Base-by-base conservation (phyloP, 2,888 invertebrate species). In the Odontocerum albicorne region DNA sequence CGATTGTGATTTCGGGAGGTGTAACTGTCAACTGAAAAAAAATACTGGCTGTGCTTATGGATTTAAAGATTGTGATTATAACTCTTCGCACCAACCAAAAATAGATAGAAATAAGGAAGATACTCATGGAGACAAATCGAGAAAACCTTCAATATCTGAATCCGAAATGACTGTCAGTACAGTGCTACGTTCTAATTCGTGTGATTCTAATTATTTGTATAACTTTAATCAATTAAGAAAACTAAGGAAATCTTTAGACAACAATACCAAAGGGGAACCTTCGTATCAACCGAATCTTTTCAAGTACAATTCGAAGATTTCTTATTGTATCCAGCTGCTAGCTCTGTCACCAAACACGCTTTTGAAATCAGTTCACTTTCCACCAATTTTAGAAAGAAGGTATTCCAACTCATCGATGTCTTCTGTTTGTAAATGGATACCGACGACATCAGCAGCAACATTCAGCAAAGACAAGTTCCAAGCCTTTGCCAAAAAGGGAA, bases 401-500 rank as follows among this genome's bases (percentile, higher is more conserved):
- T 56, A 38, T 15, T 56, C 58, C 2, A 50, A 49, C 22, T 58
- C 35, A 16, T 58, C 57, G 0, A 32, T 55, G 35, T 42, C 53
- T 4, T 52, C 60, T 2, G 19, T 60, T 4, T 55, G 55, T 42
- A 60, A 44, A 51, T 60, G 60, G 60, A 47, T 45, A 10, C 60
- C 60, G 16, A 27, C 21, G 2, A 31, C 42, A 21, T 32, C 32
- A 6, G 13, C 45, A 4, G 44, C 33, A 3, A 70, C 68, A 36
- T 68, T 68, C 51, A 69, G 63, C 21, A 65, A 66, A 62, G 65
- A 68, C 61, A 72, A 68, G 60, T 65, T 64, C 45, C 69, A 64
- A 55, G 70, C 68, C 61, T 70, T 70, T 54, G 64, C 70, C 21
- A 75, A 76, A 62, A 72, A 77, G 35, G 78, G 75, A 45, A 74